Evolutionary conservation across 2,113 vertebrate species (phyloP), one percentile per base, ranked within the genome.

Genomic region (Lichenostomus cassidix): DNA sequence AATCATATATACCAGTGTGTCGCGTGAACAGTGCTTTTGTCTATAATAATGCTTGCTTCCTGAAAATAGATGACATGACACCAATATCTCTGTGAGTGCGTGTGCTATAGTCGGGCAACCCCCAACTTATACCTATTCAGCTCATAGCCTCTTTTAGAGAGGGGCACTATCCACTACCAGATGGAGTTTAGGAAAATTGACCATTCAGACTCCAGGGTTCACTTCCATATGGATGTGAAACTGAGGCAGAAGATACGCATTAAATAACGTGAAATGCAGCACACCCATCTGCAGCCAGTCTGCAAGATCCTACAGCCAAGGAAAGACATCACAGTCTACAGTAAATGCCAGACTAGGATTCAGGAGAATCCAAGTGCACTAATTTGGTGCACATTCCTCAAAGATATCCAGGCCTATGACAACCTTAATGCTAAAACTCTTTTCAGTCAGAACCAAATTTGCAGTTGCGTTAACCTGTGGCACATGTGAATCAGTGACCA

Each of bases 371-470:
- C 4, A 10, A 81, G 14, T 4, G 12, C 18, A 3, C 9, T 21
- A 7, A 41, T 9, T 11, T 20, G 23, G 25, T 31, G 42, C 22
- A 23, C 0, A 0, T 27, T 53, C 55, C 28, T 69, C 39, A 44
- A 25, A 11, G 4, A 21, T 3, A 33, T 7, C 76, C 42, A 47
- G 16, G 18, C 62, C 37, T 31, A 15, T 2, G 5, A 53, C 37
- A 86, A 68, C 85, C 19, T 37, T 24, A 59, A 56, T 4, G 10
- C n/a, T 50, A 50, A 63, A 44, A 44, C n/a, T 75, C 27, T 62
- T 41, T 46, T 46, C 65, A 47, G 31, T 21, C 24, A 20, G 33
- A 78, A 63, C 13, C 27, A 52, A 55, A 52, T 6, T 2, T 68
- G 49, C 58, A 75, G 27, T 35, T 28, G 16, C 17, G 14, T 50